phyloP scores from a whole-genome alignment of 2,888 invertebrate species.

The Plemyria rubiginata region DNA sequence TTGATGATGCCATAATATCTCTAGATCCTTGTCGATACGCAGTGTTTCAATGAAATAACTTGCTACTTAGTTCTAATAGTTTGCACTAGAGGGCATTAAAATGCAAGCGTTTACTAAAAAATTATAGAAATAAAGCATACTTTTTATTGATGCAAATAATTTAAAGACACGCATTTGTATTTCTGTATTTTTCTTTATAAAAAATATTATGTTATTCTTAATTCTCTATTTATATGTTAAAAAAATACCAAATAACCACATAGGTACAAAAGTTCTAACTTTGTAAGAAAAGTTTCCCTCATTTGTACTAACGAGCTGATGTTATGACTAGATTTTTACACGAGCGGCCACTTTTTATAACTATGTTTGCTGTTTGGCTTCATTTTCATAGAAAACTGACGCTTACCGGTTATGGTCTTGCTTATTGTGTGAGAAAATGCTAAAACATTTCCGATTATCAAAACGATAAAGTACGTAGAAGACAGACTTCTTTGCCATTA shows the following conservation, averaged over 20 bases:
- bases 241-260: neutral
- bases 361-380: constrained; percentile 31
- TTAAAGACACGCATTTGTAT: too few species aligned
- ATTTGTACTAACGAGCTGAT: constrained; percentile 37
- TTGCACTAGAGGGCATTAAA: constrained; percentile 22
- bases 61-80: constrained; percentile 4
- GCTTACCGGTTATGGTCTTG: neutral
- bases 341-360: constrained; percentile 37
- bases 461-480: too few species aligned
- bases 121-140: too few species aligned
- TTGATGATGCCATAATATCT: neutral
- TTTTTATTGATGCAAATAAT: too few species aligned
- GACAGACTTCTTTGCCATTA: too few species aligned
- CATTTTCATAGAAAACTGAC: constrained; percentile 20
- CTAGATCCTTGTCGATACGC: neutral
- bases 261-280: constrained; percentile 7
- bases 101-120: too few species aligned
- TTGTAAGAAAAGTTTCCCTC: constrained; percentile 25
- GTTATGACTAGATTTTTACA: constrained; percentile 40
- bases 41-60: neutral
- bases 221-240: too few species aligned
- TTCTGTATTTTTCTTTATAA: too few species aligned
- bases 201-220: too few species aligned
- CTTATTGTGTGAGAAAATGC: too few species aligned
- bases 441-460: too few species aligned